A percentile compares a stretch with the other conserved stretches of the same genome.
phyloP scores from a whole-genome alignment of 2,797 vertebrate species.

The Rhabdophis nuchalis region DNA sequence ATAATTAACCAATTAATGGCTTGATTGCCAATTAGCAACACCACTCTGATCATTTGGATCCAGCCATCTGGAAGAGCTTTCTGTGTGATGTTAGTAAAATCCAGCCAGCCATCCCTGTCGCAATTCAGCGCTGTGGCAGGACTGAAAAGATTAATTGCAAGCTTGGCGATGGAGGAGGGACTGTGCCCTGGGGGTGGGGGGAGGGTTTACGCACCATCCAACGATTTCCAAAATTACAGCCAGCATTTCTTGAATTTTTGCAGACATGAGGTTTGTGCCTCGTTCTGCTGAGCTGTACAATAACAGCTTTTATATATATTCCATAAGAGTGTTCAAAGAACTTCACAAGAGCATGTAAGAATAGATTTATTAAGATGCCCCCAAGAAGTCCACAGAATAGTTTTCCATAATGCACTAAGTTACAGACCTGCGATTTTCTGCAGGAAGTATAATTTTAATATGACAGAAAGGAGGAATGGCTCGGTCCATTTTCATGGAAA shows the following conservation, averaged over 20 bases:
- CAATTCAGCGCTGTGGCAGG: background rate
- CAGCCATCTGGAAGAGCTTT: slow-evolving; percentile 21
- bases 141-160: slow-evolving; percentile 1
- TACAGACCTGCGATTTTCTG: background rate
- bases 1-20: slow-evolving; percentile 30
- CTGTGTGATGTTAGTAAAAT: background rate
- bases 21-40: slow-evolving; percentile 33
- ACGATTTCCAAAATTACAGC: background rate
- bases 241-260: background rate
- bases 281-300: background rate
- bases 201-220: background rate
- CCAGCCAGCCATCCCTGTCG: background rate
- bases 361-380: background rate
- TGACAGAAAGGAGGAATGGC: background rate
- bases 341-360: background rate
- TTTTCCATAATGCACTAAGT: background rate
- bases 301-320: background rate
- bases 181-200: background rate
- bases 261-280: background rate
- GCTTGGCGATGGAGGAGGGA: background rate
- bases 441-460: background rate
- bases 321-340: background rate
- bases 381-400: background rate
- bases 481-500: background rate
- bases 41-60: slow-evolving; percentile 19